Evolutionary conservation across 2,113 vertebrate species (phyloP).

Genomic region (Ceyx melanurus): DNA sequence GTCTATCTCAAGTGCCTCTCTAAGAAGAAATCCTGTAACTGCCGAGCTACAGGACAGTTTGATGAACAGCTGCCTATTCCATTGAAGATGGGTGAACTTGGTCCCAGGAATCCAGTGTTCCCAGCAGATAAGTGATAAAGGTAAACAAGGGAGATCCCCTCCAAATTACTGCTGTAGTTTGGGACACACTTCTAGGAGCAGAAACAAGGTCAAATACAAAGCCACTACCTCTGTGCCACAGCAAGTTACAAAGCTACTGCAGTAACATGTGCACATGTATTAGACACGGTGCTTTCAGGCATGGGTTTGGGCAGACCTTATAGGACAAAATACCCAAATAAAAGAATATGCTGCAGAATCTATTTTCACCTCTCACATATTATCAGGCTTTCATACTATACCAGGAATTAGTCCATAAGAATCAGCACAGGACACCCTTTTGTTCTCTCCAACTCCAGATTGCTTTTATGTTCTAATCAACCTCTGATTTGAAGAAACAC

Average conservation of each 20-base stretch:
- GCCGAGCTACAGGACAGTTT: background rate
- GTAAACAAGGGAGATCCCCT: background rate
- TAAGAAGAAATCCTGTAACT: background rate
- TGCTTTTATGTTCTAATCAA: background rate
- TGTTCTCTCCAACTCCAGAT: background rate
- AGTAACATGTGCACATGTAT: fast-evolving
- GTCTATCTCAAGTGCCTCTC: background rate
- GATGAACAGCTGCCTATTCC: background rate
- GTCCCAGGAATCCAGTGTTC: background rate
- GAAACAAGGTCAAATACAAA: background rate
- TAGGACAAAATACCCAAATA: background rate
- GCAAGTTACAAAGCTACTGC: background rate
- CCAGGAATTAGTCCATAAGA: background rate
- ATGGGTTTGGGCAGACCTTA: background rate
- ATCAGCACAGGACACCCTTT: background rate
- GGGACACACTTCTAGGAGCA: background rate
- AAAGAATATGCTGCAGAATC: background rate
- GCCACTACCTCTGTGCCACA: background rate
- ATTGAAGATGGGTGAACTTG: fast-evolving
- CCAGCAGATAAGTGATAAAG: background rate
- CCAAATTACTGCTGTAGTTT: background rate
- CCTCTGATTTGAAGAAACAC: background rate
- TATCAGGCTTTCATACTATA: background rate
- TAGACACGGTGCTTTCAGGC: background rate
- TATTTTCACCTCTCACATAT: background rate